Percentiles rank a stretch among this genome's conserved stretches.
These are phyloP conservation scores for Volucella zonaria DNA, from an alignment of 2,888 invertebrate genomes.

Conservation along the genomic window DNA sequence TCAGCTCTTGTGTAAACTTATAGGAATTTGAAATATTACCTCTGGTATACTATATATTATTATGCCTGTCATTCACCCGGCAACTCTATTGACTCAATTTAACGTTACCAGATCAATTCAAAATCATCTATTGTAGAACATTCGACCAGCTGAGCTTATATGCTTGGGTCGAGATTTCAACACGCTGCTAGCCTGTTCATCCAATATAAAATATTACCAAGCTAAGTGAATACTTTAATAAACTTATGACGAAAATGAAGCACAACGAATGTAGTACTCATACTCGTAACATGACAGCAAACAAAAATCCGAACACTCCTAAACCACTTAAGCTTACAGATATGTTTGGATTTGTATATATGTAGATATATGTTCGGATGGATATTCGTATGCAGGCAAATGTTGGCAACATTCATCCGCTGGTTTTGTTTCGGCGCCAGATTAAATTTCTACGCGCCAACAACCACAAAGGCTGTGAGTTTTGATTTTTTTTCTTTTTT, in stretches of 20 bases:
- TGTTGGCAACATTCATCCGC: conserved; percentile 34
- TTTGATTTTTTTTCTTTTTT: not conserved
- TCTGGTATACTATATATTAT: no score
- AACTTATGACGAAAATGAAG: not conserved
- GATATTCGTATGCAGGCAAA: no score
- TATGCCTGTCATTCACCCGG: no score
- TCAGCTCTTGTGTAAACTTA: no score
- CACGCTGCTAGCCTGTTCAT: no score
- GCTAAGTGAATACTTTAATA: conserved; percentile 35
- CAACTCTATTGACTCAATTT: no score
- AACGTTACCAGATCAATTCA: no score
- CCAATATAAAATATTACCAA: not conserved
- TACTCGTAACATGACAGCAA: conserved; percentile 10
- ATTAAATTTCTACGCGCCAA: conserved; percentile 57
- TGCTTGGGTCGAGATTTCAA: no score
- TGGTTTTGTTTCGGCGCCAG: conserved; percentile 62
- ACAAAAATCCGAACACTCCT: conserved; percentile 66
- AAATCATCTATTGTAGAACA: no score
- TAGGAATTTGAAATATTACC: no score
- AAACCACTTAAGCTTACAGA: conserved; percentile 18
- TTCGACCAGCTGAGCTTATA: no score
- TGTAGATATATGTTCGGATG: not conserved
- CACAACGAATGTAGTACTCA: not conserved
- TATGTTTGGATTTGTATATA: conserved; percentile 2
- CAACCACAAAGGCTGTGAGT: conserved; percentile 37